Percentiles rank a stretch among this genome's conserved stretches.
These are phyloP conservation scores for Conopomorpha cramerella DNA, from an alignment of 1,140 invertebrate species.

Conservation along the genomic window DNA sequence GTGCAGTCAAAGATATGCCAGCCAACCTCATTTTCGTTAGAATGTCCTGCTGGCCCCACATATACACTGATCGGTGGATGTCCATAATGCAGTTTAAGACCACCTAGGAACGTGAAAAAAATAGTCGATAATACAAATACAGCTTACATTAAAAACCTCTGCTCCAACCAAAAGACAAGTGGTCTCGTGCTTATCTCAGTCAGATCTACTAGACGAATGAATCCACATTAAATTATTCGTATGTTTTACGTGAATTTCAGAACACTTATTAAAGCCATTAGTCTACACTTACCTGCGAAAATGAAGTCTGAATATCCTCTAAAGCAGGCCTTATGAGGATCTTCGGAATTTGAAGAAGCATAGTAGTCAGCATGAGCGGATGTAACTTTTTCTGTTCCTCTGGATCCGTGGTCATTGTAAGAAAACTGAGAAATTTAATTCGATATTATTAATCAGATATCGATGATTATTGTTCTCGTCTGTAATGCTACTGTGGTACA, in stretches of 20 bases:
- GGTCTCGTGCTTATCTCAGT: too few relatives aligned
- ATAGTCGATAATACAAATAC: too few relatives aligned
- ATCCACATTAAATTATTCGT: too few relatives aligned
- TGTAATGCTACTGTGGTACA: too few relatives aligned
- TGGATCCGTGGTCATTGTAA: constrained; percentile 37
- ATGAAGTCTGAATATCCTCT: constrained; percentile 73
- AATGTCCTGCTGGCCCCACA: constrained; percentile 69
- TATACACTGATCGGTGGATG: constrained; percentile 66
- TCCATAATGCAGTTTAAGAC: constrained; percentile 63
- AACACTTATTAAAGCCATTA: too few relatives aligned
- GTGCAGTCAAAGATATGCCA: constrained; percentile 13
- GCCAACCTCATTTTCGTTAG: constrained; percentile 21
- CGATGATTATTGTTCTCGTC: too few relatives aligned
- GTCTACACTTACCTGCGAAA: constrained; percentile 71
- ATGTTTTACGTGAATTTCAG: too few relatives aligned
- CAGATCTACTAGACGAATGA: too few relatives aligned
- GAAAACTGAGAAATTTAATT: constrained; percentile 26
- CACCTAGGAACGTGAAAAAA: constrained; percentile 27
- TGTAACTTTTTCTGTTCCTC: constrained; percentile 42
- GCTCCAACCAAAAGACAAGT: too few relatives aligned
- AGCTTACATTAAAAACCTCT: too few relatives aligned
- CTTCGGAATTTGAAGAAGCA: constrained; percentile 67
- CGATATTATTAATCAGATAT: constrained; percentile 1
- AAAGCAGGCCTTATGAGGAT: constrained; percentile 65
- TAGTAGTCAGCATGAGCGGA: constrained; percentile 63